Percentiles rank a stretch among this genome's conserved stretches.
phyloP scores from a whole-genome alignment of 2,888 invertebrate genomes.

The Phlogophora meticulosa region DNA sequence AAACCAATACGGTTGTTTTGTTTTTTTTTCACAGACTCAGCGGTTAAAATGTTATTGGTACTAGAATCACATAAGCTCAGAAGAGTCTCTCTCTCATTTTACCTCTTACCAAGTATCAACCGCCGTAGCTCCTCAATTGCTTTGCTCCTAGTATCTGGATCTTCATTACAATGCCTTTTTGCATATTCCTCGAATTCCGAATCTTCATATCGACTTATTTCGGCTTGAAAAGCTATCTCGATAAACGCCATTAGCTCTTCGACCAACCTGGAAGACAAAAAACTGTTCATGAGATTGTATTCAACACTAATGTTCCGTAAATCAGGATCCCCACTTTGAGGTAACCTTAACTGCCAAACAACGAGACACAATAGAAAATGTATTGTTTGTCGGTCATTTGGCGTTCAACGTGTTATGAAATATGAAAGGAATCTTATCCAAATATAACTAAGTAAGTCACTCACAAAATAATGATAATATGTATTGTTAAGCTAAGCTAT shows the following conservation, averaged over 20 bases:
- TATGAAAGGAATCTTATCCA: too few relatives aligned
- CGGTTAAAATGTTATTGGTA: slow-evolving; percentile 49
- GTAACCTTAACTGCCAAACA: too few relatives aligned
- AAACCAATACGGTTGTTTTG: neutral
- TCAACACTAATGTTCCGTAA: neutral
- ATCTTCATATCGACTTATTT: slow-evolving; percentile 85
- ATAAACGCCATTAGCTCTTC: slow-evolving; percentile 78
- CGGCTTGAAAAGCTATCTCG: slow-evolving; percentile 86
- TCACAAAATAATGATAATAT: too few relatives aligned
- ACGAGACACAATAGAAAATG: too few relatives aligned
- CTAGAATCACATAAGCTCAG: slow-evolving; percentile 26
- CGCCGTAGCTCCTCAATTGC: slow-evolving; percentile 82
- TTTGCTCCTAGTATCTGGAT: slow-evolving; percentile 79
- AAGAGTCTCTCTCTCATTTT: slow-evolving; percentile 18
- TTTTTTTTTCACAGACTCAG: slow-evolving; percentile 37
- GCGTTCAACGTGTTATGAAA: too few relatives aligned
- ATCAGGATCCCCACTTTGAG: too few relatives aligned
- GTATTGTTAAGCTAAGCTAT: too few relatives aligned
- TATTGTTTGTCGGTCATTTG: too few relatives aligned
- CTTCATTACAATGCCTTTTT: slow-evolving; percentile 82
- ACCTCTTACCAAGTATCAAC: slow-evolving; percentile 83
- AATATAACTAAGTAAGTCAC: too few relatives aligned
- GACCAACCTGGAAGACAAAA: slow-evolving; percentile 11
- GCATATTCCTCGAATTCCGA: slow-evolving; percentile 85
- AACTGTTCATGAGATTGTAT: neutral